phyloP scores from a whole-genome alignment of 2,888 invertebrate genomes.

The Campoplex nolae region DNA sequence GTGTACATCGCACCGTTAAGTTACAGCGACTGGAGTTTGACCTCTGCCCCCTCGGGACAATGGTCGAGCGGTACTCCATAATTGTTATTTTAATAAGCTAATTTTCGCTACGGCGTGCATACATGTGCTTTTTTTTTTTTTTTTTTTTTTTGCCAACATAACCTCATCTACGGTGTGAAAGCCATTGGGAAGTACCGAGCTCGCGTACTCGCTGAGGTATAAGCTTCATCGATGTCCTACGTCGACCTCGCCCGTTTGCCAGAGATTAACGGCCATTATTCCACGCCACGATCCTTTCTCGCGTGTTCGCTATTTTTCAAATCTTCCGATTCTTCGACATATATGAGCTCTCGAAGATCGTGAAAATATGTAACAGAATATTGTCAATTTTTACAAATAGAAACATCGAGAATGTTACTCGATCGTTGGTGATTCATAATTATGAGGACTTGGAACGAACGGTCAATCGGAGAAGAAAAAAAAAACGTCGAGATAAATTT shows the following conservation, averaged over 20 bases:
- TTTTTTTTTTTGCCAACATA: conserved; percentile 24
- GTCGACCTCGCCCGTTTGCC: conserved; percentile 70
- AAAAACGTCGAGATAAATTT: background rate
- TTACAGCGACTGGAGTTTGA: conserved; percentile 79
- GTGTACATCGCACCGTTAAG: conserved; percentile 74
- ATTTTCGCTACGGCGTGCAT: conserved; percentile 75
- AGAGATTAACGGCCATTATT: conserved; percentile 77
- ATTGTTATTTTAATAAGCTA: conserved; percentile 83
- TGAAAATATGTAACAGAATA: background rate
- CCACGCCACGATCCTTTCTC: conserved; percentile 73
- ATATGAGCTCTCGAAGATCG: background rate
- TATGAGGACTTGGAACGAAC: background rate
- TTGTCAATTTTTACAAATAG: background rate
- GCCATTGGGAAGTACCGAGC: conserved; percentile 42
- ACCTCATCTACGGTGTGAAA: conserved; percentile 56
- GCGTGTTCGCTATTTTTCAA: conserved; percentile 39
- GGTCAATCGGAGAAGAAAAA: background rate
- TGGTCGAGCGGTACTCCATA: conserved; percentile 77
- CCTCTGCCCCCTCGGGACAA: conserved; percentile 78
- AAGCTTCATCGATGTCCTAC: conserved; percentile 70
- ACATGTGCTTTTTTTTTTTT: conserved; percentile 41
- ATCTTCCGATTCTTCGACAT: background rate
- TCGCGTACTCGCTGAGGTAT: conserved; percentile 48
- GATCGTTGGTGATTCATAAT: background rate
- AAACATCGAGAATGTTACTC: background rate